Percentiles rank a stretch among this genome's conserved stretches.
phyloP scores from a whole-genome alignment of 1,140 invertebrate species.

The Prorops nasuta region DNA sequence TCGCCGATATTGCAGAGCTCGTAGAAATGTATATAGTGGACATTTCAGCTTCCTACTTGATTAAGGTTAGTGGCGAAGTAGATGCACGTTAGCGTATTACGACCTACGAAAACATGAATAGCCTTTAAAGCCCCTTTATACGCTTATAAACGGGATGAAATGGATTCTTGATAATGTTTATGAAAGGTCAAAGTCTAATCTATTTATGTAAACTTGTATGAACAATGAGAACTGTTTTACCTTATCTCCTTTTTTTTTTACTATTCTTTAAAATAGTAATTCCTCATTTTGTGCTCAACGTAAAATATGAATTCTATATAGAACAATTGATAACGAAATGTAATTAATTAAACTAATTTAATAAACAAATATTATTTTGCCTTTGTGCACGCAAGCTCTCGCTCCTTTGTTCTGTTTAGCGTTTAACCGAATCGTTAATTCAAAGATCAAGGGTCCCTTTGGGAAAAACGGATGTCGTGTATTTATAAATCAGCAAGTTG shows the following conservation, averaged over 20 bases:
- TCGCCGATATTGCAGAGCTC: too few species aligned
- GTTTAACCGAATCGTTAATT: too few species aligned
- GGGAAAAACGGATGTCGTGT: not conserved
- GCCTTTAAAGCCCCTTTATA: slow-evolving; percentile 30
- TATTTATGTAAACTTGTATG: not conserved
- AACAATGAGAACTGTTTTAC: not conserved
- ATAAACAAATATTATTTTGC: too few species aligned
- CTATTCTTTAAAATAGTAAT: too few species aligned
- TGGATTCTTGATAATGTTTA: not conserved
- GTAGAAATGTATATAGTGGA: too few species aligned
- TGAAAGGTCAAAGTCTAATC: not conserved
- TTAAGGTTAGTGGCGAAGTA: slow-evolving; percentile 24
- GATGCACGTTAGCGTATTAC: slow-evolving; percentile 32
- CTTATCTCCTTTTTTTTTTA: too few species aligned
- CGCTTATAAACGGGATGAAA: slow-evolving; percentile 12
- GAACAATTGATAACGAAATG: too few species aligned
- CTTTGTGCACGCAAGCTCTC: too few species aligned
- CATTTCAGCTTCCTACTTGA: slow-evolving; percentile 30
- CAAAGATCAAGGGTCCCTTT: not conserved
- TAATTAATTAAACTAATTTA: too few species aligned
- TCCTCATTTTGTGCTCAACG: too few species aligned
- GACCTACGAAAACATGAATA: slow-evolving; percentile 29
- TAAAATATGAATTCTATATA: too few species aligned
- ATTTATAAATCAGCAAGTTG: slow-evolving; percentile 1
- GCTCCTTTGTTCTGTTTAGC: too few species aligned